phyloP scores from a whole-genome alignment of 2,113 vertebrate species.

The Scolopax mira region DNA sequence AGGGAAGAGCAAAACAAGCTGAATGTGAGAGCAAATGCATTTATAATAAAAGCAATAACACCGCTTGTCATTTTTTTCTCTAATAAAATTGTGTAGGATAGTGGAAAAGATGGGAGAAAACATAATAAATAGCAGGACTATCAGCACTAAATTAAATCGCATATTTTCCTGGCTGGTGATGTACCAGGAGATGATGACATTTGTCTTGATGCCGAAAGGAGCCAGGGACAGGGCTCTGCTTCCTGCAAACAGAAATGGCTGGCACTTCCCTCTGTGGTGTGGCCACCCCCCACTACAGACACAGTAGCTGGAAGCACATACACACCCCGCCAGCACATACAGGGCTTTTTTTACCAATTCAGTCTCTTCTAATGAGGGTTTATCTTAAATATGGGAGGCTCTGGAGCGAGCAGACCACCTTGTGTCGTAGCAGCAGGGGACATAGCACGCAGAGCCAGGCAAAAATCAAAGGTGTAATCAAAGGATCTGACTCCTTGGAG shows the following conservation, averaged over 20 bases:
- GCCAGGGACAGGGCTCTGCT: background rate
- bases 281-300: background rate
- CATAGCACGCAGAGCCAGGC: background rate
- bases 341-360: background rate
- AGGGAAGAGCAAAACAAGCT: background rate
- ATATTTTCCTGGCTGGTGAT: conserved; percentile 50
- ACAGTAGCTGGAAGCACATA: background rate
- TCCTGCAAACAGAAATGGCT: background rate
- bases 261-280: accelerated
- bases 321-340: accelerated
- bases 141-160: conserved; percentile 54
- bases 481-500: background rate
- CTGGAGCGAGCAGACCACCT: accelerated
- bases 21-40: conserved; percentile 33
- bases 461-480: background rate
- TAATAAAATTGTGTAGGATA: conserved; percentile 69
- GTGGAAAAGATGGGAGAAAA: conserved; percentile 27
- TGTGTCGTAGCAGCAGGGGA: accelerated
- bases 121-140: conserved; percentile 61
- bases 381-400: background rate
- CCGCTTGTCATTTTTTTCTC: conserved; percentile 55
- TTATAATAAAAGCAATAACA: conserved; percentile 76
- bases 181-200: background rate
- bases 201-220: background rate
- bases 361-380: background rate